Conservation (phyloP, 2,888 invertebrate genomes). For the Brenthis hecate region DNA sequence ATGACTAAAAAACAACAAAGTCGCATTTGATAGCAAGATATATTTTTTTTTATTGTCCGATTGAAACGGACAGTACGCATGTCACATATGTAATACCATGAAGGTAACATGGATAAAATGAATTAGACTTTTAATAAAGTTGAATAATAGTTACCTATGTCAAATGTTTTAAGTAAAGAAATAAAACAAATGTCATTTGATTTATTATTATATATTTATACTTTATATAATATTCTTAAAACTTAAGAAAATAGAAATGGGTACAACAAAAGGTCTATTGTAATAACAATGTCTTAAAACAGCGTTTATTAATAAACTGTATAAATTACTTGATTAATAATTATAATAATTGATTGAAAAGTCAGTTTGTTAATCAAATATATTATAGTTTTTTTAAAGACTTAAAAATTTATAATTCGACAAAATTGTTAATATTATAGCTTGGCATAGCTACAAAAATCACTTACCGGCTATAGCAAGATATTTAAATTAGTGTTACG, state of each 20-base stretch:
- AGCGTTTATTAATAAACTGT: background rate
- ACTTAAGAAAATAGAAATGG: conserved; percentile 3
- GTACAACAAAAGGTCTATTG: conserved; percentile 1
- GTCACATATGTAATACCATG: background rate
- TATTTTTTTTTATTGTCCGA: background rate
- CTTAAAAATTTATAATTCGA: too few species aligned
- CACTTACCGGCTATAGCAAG: too few species aligned
- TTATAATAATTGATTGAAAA: too few species aligned
- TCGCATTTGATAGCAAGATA: background rate
- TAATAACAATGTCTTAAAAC: conserved; percentile 5
- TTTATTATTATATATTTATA: background rate
- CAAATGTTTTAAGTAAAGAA: background rate
- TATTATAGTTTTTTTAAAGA: too few species aligned
- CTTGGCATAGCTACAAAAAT: too few species aligned
- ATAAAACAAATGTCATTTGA: conserved; percentile 5
- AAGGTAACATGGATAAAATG: too few species aligned
- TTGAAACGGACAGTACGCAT: too few species aligned
- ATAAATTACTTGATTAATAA: too few species aligned
- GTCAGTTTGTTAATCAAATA: too few species aligned
- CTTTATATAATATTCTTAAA: conserved; percentile 9
- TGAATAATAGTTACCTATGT: background rate
- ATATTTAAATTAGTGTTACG: too few species aligned
- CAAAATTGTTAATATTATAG: too few species aligned
- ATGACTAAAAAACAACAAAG: background rate
- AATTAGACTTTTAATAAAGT: background rate